Evolutionary conservation across 1,140 invertebrate species (phyloP).

Genomic region (Heliothis virescens): DNA sequence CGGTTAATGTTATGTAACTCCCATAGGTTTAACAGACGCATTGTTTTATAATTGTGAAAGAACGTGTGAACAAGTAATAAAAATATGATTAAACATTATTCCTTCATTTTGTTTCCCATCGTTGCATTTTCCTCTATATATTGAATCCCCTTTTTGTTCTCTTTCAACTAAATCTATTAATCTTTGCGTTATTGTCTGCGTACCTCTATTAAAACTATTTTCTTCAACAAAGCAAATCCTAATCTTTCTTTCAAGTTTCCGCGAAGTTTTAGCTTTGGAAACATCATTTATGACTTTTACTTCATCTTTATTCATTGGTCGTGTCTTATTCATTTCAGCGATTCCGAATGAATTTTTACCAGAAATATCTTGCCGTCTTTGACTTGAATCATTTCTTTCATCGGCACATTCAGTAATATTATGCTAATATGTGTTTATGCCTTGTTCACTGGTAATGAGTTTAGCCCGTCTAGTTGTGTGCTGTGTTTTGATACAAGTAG

Average conservation of each 20-base stretch:
- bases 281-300: not conserved
- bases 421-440: conserved; percentile 36
- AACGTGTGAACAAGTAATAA: too few relatives aligned
- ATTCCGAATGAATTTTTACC: not conserved
- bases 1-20: conserved; percentile 1
- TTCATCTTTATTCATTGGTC: not conserved
- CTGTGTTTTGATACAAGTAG: conserved; percentile 30
- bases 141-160: too few relatives aligned
- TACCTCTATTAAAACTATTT: too few relatives aligned
- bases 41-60: not conserved
- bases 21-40: not conserved
- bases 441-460: conserved; percentile 38
- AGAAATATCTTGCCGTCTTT: not conserved
- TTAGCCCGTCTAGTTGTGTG: conserved; percentile 16
- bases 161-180: too few relatives aligned
- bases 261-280: too few relatives aligned
- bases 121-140: too few relatives aligned
- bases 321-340: not conserved
- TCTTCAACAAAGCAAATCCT: too few relatives aligned
- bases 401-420: conserved; percentile 10
- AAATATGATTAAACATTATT: too few relatives aligned
- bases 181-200: too few relatives aligned
- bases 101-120: too few relatives aligned
- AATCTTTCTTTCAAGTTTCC: too few relatives aligned
- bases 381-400: not conserved